Conservation (phyloP, 2,888 invertebrate species). For the Patella pellucida region DNA sequence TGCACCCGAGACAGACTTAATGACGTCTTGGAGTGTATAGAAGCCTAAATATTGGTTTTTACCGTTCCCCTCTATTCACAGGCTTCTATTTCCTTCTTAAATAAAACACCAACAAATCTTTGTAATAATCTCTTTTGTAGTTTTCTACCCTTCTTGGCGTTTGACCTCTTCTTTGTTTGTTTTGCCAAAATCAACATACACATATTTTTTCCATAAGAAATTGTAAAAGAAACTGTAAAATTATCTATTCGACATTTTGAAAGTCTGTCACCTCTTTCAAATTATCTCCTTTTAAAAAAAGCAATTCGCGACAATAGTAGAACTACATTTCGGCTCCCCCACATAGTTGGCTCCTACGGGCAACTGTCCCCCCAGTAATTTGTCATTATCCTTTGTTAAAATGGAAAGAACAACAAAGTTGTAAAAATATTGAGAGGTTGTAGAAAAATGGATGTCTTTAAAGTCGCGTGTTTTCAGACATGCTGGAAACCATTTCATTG, state of each 20-base stretch:
- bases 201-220: constrained; percentile 5
- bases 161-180: constrained; percentile 5
- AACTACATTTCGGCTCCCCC: neutral
- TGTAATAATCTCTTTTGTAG: constrained; percentile 3
- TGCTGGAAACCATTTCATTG: neutral
- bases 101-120: neutral
- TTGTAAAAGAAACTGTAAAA: constrained; percentile 1
- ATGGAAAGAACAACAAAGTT: neutral
- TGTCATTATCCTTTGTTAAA: constrained; percentile 1
- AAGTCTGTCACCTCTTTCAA: constrained; percentile 1
- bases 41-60: neutral
- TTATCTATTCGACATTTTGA: constrained; percentile 7
- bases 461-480: neutral
- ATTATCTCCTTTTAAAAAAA: neutral
- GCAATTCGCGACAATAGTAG: neutral
- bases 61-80: neutral
- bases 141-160: neutral
- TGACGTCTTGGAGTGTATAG: neutral
- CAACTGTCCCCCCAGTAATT: too few relatives aligned
- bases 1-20: neutral
- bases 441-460: constrained; percentile 7
- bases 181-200: constrained; percentile 4
- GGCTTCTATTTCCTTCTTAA: neutral
- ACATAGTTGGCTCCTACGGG: neutral
- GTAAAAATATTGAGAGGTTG: neutral